phyloP scores from a whole-genome alignment of 2,888 invertebrate genomes.

The Lycocerus yunnanus region DNA sequence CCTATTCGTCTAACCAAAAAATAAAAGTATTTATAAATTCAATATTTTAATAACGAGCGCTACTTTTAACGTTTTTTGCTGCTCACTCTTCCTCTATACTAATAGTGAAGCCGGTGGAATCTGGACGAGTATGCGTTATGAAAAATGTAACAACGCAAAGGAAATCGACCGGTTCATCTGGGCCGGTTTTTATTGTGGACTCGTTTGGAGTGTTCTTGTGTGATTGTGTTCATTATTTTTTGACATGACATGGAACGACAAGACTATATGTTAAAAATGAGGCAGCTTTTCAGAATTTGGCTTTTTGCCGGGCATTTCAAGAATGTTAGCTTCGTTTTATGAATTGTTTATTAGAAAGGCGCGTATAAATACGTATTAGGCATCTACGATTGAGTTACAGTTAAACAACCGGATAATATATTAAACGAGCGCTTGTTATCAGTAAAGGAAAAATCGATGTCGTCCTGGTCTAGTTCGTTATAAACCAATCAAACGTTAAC shows the following conservation, averaged over 20 bases:
- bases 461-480: conserved; percentile 39
- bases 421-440: conserved; percentile 31
- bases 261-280: conserved; percentile 29
- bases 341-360: not conserved
- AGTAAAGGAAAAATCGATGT: conserved; percentile 33
- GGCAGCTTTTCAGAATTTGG: conserved; percentile 16
- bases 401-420: conserved; percentile 10
- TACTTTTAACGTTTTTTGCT: not conserved
- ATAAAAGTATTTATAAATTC: not conserved
- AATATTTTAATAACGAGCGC: not conserved
- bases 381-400: conserved; percentile 1
- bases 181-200: conserved; percentile 25
- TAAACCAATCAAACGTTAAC: conserved; percentile 45
- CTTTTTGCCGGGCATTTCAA: not conserved
- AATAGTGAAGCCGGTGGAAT: conserved; percentile 45
- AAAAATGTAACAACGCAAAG: conserved; percentile 52
- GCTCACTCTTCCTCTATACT: not conserved
- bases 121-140: conserved; percentile 51
- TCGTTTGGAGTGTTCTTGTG: conserved; percentile 28
- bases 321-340: not conserved
- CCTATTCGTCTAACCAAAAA: conserved; percentile 25
- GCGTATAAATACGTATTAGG: not conserved
- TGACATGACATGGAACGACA: conserved; percentile 29
- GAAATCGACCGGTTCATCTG: conserved; percentile 29
- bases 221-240: conserved; percentile 31